Base-by-base conservation (phyloP, 2,888 invertebrate genomes). In the Habroteleia sp. region DNA sequence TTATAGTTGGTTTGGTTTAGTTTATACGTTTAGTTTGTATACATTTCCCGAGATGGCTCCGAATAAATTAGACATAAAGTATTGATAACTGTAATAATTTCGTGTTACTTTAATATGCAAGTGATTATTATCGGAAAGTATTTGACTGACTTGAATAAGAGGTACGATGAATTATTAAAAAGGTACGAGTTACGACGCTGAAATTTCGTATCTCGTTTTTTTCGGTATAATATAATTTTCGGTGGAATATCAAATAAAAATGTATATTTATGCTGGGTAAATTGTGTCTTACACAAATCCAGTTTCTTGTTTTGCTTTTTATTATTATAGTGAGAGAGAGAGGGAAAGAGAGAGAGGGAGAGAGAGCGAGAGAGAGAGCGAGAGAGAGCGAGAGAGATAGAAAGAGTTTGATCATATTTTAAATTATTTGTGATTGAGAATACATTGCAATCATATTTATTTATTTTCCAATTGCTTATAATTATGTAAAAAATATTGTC, bases 21-120 rank as follows among this genome's bases (percentile, higher is more conserved):
- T 48, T 33, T 33, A 8, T 16, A n/a, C 37, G 37, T 33, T 48
- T 48, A 11, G 33, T 35, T 35, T 13, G n/a, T n/a, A n/a, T n/a
- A n/a, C n/a, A n/a, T n/a, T n/a, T n/a, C n/a, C n/a, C n/a, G n/a
- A n/a, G 31, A n/a, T 33, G 11, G 48, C 8, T 14, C 20, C 5
- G 58, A 42, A 58, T 58, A 58, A 58, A 58, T 58, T 58, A 58
- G 58, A 33, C 42, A 33, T 44, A 42, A 41, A 58, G 52, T 37
- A 37, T 52, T 27, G 39, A 37, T 16, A 39, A 27, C 25, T 39
- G 33, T 58, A 44, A 33, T 58, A 11, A 56, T 29, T 56, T 31
- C 31, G 33, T 23, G 58, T 17, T 33, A 4, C 14, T 58, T 23
- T 58, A 42, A 20, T 41, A 16, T 41, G 29, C 4, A 20, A 41